Conservation (phyloP, 2,797 vertebrate genomes). For the Phoxinus dragarum region DNA sequence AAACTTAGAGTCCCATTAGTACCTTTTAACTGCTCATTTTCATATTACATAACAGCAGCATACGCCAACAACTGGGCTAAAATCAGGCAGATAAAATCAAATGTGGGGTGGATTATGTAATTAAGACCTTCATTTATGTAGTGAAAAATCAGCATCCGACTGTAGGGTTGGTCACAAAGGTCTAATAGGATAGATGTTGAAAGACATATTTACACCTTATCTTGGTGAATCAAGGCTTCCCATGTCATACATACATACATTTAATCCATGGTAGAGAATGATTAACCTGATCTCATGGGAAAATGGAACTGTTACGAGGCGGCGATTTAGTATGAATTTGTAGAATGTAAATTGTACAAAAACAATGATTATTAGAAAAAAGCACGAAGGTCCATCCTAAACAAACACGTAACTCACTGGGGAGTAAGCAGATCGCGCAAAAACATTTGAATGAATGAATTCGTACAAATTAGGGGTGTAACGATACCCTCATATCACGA, state of each 20-base stretch:
- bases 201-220: background rate
- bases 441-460: background rate
- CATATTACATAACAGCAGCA: background rate
- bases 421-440: background rate
- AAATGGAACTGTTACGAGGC: background rate
- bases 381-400: background rate
- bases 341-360: background rate
- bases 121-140: background rate
- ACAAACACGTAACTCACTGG: too few species aligned
- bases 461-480: background rate
- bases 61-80: background rate
- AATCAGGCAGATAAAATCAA: conserved; percentile 20
- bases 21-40: background rate
- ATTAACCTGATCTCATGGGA: background rate
- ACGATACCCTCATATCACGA: too few species aligned
- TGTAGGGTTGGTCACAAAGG: background rate
- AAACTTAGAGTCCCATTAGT: conserved; percentile 1
- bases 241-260: background rate
- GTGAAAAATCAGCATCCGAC: background rate
- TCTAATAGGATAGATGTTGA: background rate
- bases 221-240: background rate
- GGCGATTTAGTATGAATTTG: background rate
- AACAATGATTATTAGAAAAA: background rate
- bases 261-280: background rate
- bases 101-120: background rate